phyloP scores from a whole-genome alignment of 2,113 vertebrate genomes.

The Martes martes region DNA sequence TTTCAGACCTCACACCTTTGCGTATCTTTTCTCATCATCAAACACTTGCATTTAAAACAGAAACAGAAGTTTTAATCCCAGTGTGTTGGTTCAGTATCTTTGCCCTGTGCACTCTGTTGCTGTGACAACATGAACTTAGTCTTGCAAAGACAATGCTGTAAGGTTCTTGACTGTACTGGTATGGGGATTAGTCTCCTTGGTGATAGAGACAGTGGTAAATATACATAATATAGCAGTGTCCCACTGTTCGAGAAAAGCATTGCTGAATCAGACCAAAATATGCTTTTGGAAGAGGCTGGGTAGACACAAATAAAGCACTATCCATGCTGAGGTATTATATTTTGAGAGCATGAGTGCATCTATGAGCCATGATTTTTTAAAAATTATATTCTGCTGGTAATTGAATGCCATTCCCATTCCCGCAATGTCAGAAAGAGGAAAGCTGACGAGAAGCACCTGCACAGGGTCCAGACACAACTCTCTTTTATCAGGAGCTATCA shows the following conservation, averaged over 20 bases:
- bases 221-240: conserved; percentile 70
- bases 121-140: conserved; percentile 81
- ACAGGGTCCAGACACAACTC: conserved; percentile 34
- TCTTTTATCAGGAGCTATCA: conserved; percentile 68
- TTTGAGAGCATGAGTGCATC: neutral
- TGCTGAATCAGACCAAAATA: conserved; percentile 50
- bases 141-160: conserved; percentile 73
- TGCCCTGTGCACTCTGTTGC: conserved; percentile 75
- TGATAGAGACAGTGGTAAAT: conserved; percentile 80
- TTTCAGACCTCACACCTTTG: neutral
- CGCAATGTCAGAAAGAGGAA: conserved; percentile 46
- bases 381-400: conserved; percentile 29
- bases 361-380: neutral
- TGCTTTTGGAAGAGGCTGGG: conserved; percentile 43
- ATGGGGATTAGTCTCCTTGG: conserved; percentile 82
- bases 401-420: conserved; percentile 41
- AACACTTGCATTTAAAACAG: conserved; percentile 60
- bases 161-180: conserved; percentile 78
- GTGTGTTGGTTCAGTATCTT: conserved; percentile 37
- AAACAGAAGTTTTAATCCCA: conserved; percentile 60
- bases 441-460: conserved; percentile 31
- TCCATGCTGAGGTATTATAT: conserved; percentile 54
- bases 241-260: conserved; percentile 61
- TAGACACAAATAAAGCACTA: conserved; percentile 63
- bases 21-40: neutral